Evolutionary conservation across 2,797 vertebrate species (phyloP).

Genomic region (Tadarida brasiliensis): DNA sequence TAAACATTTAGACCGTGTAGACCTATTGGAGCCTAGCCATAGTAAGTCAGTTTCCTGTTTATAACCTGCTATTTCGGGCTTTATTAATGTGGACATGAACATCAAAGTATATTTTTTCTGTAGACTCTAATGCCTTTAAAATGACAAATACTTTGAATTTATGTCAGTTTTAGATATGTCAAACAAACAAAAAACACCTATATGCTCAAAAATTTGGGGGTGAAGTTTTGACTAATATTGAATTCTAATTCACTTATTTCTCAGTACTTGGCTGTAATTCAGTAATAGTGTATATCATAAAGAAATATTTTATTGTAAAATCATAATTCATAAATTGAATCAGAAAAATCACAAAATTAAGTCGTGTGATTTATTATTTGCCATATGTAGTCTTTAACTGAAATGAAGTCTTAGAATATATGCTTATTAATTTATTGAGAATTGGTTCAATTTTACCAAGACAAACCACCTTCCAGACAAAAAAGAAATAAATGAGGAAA

Average conservation of each 20-base stretch:
- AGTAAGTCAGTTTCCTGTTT: slow-evolving; percentile 23
- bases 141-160: background rate
- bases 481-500: background rate
- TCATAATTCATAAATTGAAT: background rate
- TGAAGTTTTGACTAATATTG: slow-evolving; percentile 14
- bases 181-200: slow-evolving; percentile 48
- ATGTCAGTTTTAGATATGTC: background rate
- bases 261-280: background rate
- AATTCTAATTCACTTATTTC: slow-evolving; percentile 21
- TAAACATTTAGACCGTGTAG: background rate
- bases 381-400: background rate
- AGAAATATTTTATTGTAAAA: background rate
- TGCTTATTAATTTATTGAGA: background rate
- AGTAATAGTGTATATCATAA: background rate
- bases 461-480: background rate
- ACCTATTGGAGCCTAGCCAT: background rate
- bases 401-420: background rate
- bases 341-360: background rate
- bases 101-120: background rate
- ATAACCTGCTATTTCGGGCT: background rate
- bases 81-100: slow-evolving; percentile 56
- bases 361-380: background rate
- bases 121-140: background rate
- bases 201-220: background rate
- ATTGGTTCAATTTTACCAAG: background rate